Percentiles rank a stretch among this genome's conserved stretches.
phyloP scores from a whole-genome alignment of 2,888 invertebrate genomes.

The Steinernema scapterisci region DNA sequence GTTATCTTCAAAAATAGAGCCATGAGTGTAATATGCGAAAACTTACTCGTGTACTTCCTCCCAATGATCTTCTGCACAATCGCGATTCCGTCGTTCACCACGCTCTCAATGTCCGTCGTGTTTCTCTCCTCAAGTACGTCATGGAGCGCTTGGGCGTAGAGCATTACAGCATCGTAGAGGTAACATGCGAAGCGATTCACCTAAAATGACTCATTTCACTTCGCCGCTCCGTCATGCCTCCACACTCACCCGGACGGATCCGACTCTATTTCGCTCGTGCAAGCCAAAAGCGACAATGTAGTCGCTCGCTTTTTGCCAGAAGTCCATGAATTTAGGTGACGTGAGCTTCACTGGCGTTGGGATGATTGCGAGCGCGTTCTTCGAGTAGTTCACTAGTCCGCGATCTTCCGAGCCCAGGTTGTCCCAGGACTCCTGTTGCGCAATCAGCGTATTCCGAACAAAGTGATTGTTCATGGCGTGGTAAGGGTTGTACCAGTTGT shows the following conservation, averaged over 20 bases:
- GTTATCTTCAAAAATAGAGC: too few species aligned
- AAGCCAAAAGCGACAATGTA: conserved; percentile 55
- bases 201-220: conserved; percentile 37
- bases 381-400: conserved; percentile 71
- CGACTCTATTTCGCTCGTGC: conserved; percentile 36
- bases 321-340: conserved; percentile 75
- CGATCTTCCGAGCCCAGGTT: conserved; percentile 55
- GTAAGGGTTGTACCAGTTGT: conserved; percentile 72
- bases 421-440: conserved; percentile 57
- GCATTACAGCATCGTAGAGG: conserved; percentile 83
- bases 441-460: conserved; percentile 60
- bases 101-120: conserved; percentile 41
- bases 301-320: conserved; percentile 77
- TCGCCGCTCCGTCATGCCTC: not conserved
- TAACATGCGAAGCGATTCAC: conserved; percentile 78
- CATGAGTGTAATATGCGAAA: too few species aligned
- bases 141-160: conserved; percentile 83
- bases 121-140: conserved; percentile 75
- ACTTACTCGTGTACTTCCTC: conserved; percentile 72
- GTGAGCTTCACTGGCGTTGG: conserved; percentile 78
- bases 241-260: conserved; percentile 43
- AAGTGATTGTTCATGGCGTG: conserved; percentile 68
- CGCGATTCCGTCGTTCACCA: conserved; percentile 76
- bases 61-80: conserved; percentile 80
- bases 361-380: conserved; percentile 85